Evolutionary conservation across 2,888 invertebrate genomes (phyloP).

Genomic region (Drosophila tanythrix): DNA sequence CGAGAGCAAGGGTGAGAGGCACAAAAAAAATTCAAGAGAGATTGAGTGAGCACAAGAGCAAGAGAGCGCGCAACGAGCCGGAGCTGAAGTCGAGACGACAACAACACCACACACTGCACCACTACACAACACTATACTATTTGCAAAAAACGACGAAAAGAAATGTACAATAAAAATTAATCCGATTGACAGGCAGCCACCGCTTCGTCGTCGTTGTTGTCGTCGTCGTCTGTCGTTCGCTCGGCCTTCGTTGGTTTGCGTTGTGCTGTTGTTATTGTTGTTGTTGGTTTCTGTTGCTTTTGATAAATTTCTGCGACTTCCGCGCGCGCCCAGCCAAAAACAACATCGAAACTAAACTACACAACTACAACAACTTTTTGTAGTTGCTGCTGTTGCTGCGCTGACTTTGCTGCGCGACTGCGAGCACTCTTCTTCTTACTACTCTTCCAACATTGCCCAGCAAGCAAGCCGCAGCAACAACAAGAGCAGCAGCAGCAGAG

Average conservation of each 20-base stretch:
- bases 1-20: constrained; percentile 40
- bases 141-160: constrained; percentile 61
- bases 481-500: constrained; percentile 32
- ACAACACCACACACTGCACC: constrained; percentile 47
- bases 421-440: constrained; percentile 52
- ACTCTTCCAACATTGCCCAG: constrained; percentile 51
- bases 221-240: constrained; percentile 51
- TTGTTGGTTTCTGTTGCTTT: constrained; percentile 49
- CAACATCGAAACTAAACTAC: constrained; percentile 73
- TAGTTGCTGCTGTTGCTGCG: constrained; percentile 60
- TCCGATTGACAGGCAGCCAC: constrained; percentile 69
- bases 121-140: constrained; percentile 57
- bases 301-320: constrained; percentile 73
- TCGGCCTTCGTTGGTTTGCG: constrained; percentile 46
- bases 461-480: constrained; percentile 24
- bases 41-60: constrained; percentile 22
- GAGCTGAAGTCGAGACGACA: constrained; percentile 32
- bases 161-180: constrained; percentile 75
- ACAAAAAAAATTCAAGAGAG: constrained; percentile 19
- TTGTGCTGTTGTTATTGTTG: constrained; percentile 30
- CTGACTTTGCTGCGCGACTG: constrained; percentile 55
- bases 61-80: constrained; percentile 19
- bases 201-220: constrained; percentile 58
- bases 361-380: constrained; percentile 74
- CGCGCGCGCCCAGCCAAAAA: constrained; percentile 73